Conservation (phyloP, 2,888 invertebrate species). For the Phyllotreta striolata region DNA sequence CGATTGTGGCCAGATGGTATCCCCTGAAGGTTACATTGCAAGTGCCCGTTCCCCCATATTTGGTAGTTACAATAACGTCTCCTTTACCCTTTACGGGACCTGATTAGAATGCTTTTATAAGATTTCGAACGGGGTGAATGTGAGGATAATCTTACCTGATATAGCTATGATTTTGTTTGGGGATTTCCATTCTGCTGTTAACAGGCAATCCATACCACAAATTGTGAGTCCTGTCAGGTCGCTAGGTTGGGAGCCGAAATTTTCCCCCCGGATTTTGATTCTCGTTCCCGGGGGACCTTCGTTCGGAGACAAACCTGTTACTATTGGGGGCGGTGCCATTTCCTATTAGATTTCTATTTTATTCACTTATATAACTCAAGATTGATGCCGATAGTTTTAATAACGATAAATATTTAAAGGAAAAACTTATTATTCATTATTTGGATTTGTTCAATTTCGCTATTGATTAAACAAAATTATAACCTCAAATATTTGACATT, state of each 20-base stretch:
- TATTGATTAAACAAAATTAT: too few relatives aligned
- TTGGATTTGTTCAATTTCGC: too few relatives aligned
- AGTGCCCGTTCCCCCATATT: slow-evolving; percentile 85
- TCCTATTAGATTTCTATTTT: not conserved
- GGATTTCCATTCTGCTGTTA: slow-evolving; percentile 98
- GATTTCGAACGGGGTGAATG: not conserved
- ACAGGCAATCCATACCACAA: slow-evolving; percentile 92
- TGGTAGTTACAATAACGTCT: slow-evolving; percentile 89
- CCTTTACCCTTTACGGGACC: slow-evolving; percentile 91
- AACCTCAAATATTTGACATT: too few relatives aligned
- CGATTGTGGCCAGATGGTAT: slow-evolving; percentile 64
- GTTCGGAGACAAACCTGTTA: slow-evolving; percentile 97
- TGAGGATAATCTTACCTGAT: slow-evolving; percentile 76
- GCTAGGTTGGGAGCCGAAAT: slow-evolving; percentile 83
- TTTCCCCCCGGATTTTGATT: slow-evolving; percentile 94
- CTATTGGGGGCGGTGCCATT: slow-evolving; percentile 84
- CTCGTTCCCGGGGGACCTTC: slow-evolving; percentile 97
- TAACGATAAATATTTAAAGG: too few relatives aligned
- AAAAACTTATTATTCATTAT: too few relatives aligned
- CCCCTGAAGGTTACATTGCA: slow-evolving; percentile 88
- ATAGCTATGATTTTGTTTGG: slow-evolving; percentile 96
- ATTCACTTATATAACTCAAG: not conserved
- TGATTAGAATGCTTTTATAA: slow-evolving; percentile 3
- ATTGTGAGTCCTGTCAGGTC: slow-evolving; percentile 93
- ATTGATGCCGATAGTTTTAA: too few relatives aligned